Evolutionary conservation across 30 jellyfish, hydroid and myxozoan genomes (phyloP).

Genomic region (Rhopilema esculentum): DNA sequence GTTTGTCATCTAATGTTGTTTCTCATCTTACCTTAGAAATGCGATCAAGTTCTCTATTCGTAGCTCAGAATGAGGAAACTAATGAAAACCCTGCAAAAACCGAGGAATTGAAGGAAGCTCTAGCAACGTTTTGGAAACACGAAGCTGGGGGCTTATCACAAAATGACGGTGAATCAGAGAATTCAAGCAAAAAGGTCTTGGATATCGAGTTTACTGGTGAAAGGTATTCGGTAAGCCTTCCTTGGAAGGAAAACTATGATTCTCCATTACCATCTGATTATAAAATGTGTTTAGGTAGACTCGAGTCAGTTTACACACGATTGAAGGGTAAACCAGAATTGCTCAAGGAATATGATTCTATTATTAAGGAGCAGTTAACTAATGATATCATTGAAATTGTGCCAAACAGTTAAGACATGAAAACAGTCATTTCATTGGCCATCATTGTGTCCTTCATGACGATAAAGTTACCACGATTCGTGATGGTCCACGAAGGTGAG

Average conservation of each 20-base stretch:
- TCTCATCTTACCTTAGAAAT: not conserved
- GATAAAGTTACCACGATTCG: conserved; percentile 51
- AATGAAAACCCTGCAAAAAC: not conserved
- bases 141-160: conserved; percentile 29
- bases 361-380: conserved; percentile 22
- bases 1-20: not conserved
- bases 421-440: conserved; percentile 41
- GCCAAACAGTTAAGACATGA: conserved; percentile 8
- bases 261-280: conserved; percentile 11
- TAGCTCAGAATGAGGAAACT: not conserved
- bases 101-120: conserved; percentile 4
- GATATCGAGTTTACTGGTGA: conserved; percentile 9
- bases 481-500: conserved; percentile 52
- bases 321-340: conserved; percentile 52
- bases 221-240: conserved; percentile 41
- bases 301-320: conserved; percentile 5
- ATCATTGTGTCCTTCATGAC: conserved; percentile 35
- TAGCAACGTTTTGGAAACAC: conserved; percentile 43
- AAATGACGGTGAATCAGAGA: conserved; percentile 21
- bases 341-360: conserved; percentile 34
- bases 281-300: conserved; percentile 17
- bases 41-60: not conserved
- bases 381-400: conserved; percentile 41
- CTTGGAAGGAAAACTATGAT: conserved; percentile 37
- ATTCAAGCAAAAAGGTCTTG: not conserved